Evolutionary conservation across 2,797 vertebrate genomes (phyloP), one percentile per base, ranked within the genome.

Genomic region (Pseudopleuronectes americanus): DNA sequence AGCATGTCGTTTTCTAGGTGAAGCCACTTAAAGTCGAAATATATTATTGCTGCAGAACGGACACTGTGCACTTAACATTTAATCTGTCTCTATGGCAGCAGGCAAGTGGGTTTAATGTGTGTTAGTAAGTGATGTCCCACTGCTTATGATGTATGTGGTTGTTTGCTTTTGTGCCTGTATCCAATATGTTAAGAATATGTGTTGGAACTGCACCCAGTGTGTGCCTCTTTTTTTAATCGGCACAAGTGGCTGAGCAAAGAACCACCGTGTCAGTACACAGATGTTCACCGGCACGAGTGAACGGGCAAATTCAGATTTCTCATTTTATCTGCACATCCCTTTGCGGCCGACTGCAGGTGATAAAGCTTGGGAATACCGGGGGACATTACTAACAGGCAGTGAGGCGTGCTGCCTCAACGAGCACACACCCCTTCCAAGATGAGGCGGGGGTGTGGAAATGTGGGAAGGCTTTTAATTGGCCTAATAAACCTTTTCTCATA

Each of bases 391-490:
- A 71, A 51, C 52, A 60, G 55, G 71, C 72, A 77, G 71, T 1
- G 59, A 87, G 52, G 59, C 52, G 14, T 7, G 2, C 48, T 0
- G 21, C 59, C 64, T 53, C 13, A 68, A 83, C 49, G 57, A 60
- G 54, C 52, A 64, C 67, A 74, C 55, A 74, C 28, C 41, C 36
- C 54, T 55, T 74, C 57, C 64, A 45, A 62, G 58, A 72, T 1
- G 10, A 28, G 41, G 23, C 4, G 41, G 31, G 26, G 31, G 31
- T 5, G 28, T 56, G 65, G 41, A 36, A 26, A 63, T 54, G 12
- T 58, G 17, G 63, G 36, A 74, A 53, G 57, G 26, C 51, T 84
- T 87, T 89, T 80, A 86, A 88, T 89, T 89, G 79, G 51, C 38
- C 1, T 80, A 71, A 84, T 85, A 60, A 83, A 47, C 48, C 55